Conservation (phyloP, 2,888 invertebrate species). For the Drosophila borborema region DNA sequence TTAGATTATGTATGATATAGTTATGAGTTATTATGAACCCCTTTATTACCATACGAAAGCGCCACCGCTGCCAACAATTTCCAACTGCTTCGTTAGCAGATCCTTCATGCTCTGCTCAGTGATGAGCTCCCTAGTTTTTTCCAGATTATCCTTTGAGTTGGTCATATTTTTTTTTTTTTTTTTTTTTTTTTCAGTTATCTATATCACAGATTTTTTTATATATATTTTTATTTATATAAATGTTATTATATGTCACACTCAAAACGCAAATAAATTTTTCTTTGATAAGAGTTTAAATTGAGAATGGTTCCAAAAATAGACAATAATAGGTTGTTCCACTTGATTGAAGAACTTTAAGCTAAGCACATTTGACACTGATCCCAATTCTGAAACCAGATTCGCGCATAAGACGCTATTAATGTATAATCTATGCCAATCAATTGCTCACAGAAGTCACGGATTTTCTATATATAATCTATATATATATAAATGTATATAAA, state of each 20-base stretch:
- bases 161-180: slow-evolving; percentile 58
- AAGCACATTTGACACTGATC: slow-evolving; percentile 63
- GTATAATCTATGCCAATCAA: slow-evolving; percentile 52
- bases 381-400: slow-evolving; percentile 52
- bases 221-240: slow-evolving; percentile 2
- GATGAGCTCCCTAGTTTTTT: slow-evolving; percentile 75
- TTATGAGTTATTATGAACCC: not conserved
- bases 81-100: slow-evolving; percentile 83
- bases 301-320: slow-evolving; percentile 15
- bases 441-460: slow-evolving; percentile 52
- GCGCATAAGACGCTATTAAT: slow-evolving; percentile 52
- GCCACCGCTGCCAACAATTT: slow-evolving; percentile 83
- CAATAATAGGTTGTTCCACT: slow-evolving; percentile 20
- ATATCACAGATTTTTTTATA: slow-evolving; percentile 50
- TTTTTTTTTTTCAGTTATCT: slow-evolving; percentile 41
- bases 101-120: slow-evolving; percentile 83
- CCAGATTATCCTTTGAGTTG: slow-evolving; percentile 64
- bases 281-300: slow-evolving; percentile 13
- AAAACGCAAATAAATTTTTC: not conserved
- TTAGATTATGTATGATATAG: not conserved
- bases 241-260: not conserved
- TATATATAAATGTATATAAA: not conserved
- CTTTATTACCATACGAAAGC: slow-evolving; percentile 83
- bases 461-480: slow-evolving; percentile 24
- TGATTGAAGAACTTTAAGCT: slow-evolving; percentile 26